Base-by-base conservation (phyloP, 2,888 invertebrate species). In the Tetragonisca angustula region DNA sequence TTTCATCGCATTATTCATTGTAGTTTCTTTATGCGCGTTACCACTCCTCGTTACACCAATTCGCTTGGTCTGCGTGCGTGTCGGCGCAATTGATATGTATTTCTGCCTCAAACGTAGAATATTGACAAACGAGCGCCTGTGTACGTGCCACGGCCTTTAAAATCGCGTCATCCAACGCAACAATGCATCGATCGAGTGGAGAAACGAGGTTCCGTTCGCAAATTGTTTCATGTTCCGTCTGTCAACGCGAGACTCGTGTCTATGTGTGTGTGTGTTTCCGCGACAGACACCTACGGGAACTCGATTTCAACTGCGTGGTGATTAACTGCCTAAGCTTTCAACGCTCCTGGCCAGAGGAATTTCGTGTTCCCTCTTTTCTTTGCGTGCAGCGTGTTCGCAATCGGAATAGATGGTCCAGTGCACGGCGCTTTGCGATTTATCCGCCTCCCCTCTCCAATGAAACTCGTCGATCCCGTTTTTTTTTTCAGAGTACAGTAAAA, bases 211-310 rank as follows among this genome's bases (percentile, higher is more conserved):
- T 67, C 32, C 71, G 79, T 78, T 71, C 78, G 15, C 79, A 72
- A 81, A 81, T 72, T 79, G 67, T 81, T 78, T 79, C 72, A 43
- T 68, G 71, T 79, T 49, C 78, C 24, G 64, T 59, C 70, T n/a
- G 56, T 71, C 70, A 64, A 56, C 71, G 59, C 11, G 71, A 27
- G 81, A 69, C 73, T 79, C 50, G 49, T 19, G 19, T 27, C 27
- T 27, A 2, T 43, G 43, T 43, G 43, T 11, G 43, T 2, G 43
- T 9, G 43, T 9, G 43, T 43, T 19, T 61, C 61, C 36, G 61
- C 68, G 64, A 32, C 64, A 61, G 61, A 19, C 61, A 17, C 27
- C 61, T 61, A 61, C 61, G 78, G 71, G 71, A 81, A 78, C 78
- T 72, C 71, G 67, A 81, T 72, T 67, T 27, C 67, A 27, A 59